phyloP scores from a whole-genome alignment of 2,113 vertebrate species.

The Bostrychus sinensis region DNA sequence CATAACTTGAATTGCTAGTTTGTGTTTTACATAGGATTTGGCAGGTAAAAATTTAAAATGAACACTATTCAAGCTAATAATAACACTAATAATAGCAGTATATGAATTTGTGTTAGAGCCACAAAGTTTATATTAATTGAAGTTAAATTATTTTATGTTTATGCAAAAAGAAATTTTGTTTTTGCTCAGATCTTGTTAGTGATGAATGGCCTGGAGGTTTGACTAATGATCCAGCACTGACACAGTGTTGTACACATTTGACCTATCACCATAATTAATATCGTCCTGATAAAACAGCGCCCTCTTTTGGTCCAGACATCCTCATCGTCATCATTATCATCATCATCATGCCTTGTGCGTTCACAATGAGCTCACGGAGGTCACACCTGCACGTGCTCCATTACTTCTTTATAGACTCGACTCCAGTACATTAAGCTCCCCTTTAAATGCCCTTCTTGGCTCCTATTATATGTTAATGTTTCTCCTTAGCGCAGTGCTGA shows the following conservation, averaged over 20 bases:
- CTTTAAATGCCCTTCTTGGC: conserved; percentile 54
- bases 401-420: conserved; percentile 51
- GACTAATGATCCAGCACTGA: too few species aligned
- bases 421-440: conserved; percentile 33
- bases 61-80: too few species aligned
- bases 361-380: conserved; percentile 51
- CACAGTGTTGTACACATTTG: background rate
- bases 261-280: conserved; percentile 9
- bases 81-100: too few species aligned
- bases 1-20: too few species aligned
- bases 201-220: too few species aligned
- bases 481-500: conserved; percentile 32
- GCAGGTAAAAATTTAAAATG: too few species aligned
- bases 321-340: background rate
- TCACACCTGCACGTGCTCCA: conserved; percentile 48
- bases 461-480: conserved; percentile 48
- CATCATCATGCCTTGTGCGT: background rate
- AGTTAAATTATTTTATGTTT: too few species aligned
- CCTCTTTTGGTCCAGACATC: conserved; percentile 63
- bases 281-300: conserved; percentile 45
- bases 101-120: too few species aligned
- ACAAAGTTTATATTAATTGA: too few species aligned
- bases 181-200: too few species aligned
- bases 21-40: too few species aligned
- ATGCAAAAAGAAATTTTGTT: too few species aligned